Conservation (phyloP, 2,113 vertebrate species). For the Craseonycteris thonglongyai region DNA sequence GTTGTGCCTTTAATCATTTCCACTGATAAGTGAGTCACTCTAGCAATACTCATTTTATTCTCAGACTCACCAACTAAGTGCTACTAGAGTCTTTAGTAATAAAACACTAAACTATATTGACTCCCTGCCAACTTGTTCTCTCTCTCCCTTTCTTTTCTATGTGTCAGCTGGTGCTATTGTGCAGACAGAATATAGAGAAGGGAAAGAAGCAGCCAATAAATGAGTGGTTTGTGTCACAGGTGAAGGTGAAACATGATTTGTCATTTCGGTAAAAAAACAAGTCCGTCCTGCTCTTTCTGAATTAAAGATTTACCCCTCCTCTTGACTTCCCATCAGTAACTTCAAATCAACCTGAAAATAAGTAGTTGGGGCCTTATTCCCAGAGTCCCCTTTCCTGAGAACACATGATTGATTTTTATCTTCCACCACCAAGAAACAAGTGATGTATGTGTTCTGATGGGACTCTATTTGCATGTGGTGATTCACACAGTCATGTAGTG, state of each 20-base stretch:
- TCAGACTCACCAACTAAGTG: slow-evolving; percentile 79
- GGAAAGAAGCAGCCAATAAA: slow-evolving; percentile 53
- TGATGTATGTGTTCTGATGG: background rate
- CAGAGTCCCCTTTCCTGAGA: slow-evolving; percentile 23
- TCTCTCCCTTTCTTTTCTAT: slow-evolving; percentile 65
- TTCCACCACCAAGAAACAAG: background rate
- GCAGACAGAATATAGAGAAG: slow-evolving; percentile 76
- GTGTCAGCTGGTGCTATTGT: slow-evolving; percentile 63
- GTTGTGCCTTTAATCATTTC: slow-evolving; percentile 77
- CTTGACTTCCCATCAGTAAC: slow-evolving; percentile 32
- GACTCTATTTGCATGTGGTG: background rate
- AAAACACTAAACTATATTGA: slow-evolving; percentile 85
- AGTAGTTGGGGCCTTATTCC: slow-evolving; percentile 3
- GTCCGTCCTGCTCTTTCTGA: slow-evolving; percentile 45
- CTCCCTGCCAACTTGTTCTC: slow-evolving; percentile 76
- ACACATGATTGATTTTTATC: background rate
- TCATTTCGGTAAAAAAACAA: slow-evolving; percentile 64
- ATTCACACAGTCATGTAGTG: background rate
- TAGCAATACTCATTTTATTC: slow-evolving; percentile 76
- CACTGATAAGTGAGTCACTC: slow-evolving; percentile 75
- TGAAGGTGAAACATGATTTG: slow-evolving; percentile 69
- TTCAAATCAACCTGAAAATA: slow-evolving; percentile 47
- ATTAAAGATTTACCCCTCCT: slow-evolving; percentile 24
- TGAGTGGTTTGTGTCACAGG: slow-evolving; percentile 73
- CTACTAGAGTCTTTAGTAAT: slow-evolving; percentile 79